Evolutionary conservation across 2,113 vertebrate species (phyloP).

Genomic region (Porphyrio hochstetteri): DNA sequence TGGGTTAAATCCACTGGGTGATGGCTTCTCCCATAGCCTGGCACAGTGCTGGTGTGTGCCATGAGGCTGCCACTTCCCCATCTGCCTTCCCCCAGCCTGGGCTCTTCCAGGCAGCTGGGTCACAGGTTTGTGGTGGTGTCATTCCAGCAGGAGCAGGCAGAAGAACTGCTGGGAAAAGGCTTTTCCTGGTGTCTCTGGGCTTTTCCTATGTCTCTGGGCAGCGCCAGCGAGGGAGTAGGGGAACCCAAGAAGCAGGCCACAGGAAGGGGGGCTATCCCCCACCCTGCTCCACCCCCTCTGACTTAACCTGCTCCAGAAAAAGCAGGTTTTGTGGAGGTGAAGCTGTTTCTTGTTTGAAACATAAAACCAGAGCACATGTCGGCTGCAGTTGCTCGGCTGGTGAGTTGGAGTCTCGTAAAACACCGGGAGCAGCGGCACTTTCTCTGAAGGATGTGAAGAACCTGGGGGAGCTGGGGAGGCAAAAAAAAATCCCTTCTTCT

Average conservation of each 20-base stretch:
- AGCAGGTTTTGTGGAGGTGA: conserved; percentile 58
- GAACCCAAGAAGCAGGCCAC: background rate
- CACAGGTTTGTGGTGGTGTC: background rate
- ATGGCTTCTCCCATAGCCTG: background rate
- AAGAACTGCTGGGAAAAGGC: background rate
- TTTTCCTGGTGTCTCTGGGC: background rate
- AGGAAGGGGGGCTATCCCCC: background rate
- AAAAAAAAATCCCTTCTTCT: background rate
- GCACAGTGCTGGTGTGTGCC: fast-evolving
- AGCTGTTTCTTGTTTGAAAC: conserved; percentile 66
- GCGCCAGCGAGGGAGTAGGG: background rate
- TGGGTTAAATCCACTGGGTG: background rate
- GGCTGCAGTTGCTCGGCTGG: conserved; percentile 27
- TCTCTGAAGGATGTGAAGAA: conserved; percentile 40
- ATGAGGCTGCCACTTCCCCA: fast-evolving
- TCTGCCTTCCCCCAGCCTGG: background rate
- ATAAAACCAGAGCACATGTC: conserved; percentile 29
- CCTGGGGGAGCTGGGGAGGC: background rate
- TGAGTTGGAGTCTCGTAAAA: conserved; percentile 42
- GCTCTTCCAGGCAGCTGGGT: background rate
- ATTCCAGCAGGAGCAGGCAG: background rate
- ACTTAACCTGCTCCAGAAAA: conserved; percentile 6
- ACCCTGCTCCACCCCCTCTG: background rate
- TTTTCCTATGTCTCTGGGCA: background rate
- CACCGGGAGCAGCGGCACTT: background rate